phyloP scores from a whole-genome alignment of 2,888 invertebrate genomes.

The Entomobrya multifasciata region DNA sequence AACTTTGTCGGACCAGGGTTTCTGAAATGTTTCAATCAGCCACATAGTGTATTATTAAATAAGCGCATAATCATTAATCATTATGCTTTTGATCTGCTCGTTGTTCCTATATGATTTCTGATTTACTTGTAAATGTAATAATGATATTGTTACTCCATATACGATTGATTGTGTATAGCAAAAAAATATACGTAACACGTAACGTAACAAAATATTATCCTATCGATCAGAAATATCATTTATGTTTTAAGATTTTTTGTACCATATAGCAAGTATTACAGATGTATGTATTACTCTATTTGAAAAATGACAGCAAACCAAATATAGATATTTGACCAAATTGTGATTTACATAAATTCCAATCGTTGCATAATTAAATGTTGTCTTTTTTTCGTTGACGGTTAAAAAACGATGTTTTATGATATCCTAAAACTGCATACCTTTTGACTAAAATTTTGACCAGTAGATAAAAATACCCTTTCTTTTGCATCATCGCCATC shows the following conservation, averaged over 20 bases:
- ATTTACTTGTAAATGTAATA: neutral
- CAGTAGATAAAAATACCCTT: too few species aligned
- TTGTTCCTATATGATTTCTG: constrained; percentile 20
- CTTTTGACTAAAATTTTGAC: neutral
- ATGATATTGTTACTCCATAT: neutral
- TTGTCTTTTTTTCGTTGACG: constrained; percentile 6
- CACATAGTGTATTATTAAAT: too few species aligned
- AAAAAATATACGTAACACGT: neutral
- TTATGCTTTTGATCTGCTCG: constrained; percentile 29
- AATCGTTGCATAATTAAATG: constrained; percentile 27
- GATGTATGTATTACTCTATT: neutral
- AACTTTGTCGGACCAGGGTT: too few species aligned
- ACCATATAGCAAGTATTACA: neutral
- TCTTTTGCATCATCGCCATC: too few species aligned
- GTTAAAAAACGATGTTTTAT: neutral
- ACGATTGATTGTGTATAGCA: too few species aligned
- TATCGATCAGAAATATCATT: constrained; percentile 7
- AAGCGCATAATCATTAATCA: neutral
- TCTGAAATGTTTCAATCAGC: too few species aligned
- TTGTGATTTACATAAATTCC: constrained; percentile 34
- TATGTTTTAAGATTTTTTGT: constrained; percentile 22
- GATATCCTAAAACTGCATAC: too few species aligned
- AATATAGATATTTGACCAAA: constrained; percentile 1
- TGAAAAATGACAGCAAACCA: neutral
- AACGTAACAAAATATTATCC: neutral